Conservation (phyloP, 1,140 invertebrate species). For the Drosophila biarmipes region DNA sequence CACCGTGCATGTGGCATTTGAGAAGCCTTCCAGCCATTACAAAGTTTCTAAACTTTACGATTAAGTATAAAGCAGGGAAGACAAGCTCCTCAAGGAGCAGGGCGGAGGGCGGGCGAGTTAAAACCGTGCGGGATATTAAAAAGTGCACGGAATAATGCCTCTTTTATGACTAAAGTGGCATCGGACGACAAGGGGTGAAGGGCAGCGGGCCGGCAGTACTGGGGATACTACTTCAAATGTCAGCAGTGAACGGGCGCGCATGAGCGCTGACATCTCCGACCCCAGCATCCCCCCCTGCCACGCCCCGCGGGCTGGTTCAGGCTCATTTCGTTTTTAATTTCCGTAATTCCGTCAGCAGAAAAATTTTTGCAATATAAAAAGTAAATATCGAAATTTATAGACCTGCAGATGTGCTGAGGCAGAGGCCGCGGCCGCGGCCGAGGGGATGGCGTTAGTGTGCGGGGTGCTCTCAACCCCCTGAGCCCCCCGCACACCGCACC, state of each 20-base stretch:
- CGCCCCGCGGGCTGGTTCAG: slow-evolving; percentile 44
- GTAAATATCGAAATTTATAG: slow-evolving; percentile 85
- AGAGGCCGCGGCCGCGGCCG: background rate
- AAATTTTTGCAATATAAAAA: slow-evolving; percentile 85
- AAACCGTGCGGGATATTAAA: slow-evolving; percentile 83
- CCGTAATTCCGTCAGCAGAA: slow-evolving; percentile 84
- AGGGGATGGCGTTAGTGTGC: slow-evolving; percentile 43
- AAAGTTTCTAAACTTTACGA: slow-evolving; percentile 83
- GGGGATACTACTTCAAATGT: slow-evolving; percentile 42
- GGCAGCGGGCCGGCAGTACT: background rate
- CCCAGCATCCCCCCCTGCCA: background rate
- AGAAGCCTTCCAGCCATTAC: slow-evolving; percentile 48
- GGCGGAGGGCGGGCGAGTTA: slow-evolving; percentile 49
- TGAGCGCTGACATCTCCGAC: slow-evolving; percentile 44
- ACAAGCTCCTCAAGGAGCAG: slow-evolving; percentile 17
- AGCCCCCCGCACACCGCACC: background rate
- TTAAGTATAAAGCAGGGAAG: slow-evolving; percentile 60
- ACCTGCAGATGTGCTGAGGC: slow-evolving; percentile 73
- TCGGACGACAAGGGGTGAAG: slow-evolving; percentile 30
- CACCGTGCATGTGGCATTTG: background rate
- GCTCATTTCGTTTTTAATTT: slow-evolving; percentile 84
- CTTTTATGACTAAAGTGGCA: slow-evolving; percentile 81
- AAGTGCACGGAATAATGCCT: slow-evolving; percentile 81
- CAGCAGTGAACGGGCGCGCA: slow-evolving; percentile 58
- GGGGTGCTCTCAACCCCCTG: background rate